phyloP scores from a whole-genome alignment of 2,797 vertebrate genomes.

The Bradypodion pumilum region DNA sequence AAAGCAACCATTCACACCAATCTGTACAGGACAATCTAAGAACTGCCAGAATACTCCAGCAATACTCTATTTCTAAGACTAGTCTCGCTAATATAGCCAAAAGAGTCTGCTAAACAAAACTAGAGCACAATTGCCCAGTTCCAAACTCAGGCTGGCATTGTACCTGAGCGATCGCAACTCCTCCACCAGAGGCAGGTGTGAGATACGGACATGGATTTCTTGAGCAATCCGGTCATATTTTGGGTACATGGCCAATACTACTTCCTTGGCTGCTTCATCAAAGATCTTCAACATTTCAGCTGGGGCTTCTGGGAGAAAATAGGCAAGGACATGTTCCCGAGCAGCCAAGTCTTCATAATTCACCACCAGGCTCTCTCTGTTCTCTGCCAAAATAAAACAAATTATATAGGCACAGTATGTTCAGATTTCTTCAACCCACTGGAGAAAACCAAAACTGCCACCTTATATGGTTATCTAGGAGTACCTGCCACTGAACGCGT shows the following conservation, averaged over 20 bases:
- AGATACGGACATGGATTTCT: conserved; percentile 95
- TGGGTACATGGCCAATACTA: conserved; percentile 96
- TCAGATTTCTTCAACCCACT: background rate
- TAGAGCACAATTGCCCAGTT: background rate
- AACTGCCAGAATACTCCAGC: too few relatives aligned
- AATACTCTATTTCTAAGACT: background rate
- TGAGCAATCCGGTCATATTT: conserved; percentile 94
- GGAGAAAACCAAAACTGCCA: background rate
- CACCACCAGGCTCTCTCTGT: conserved; percentile 93
- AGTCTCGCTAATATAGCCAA: background rate
- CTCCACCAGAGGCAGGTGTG: conserved; percentile 94
- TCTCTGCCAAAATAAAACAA: conserved; percentile 78
- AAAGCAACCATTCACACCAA: background rate
- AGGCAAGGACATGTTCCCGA: conserved; percentile 93
- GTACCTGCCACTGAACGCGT: background rate
- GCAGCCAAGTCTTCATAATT: conserved; percentile 96
- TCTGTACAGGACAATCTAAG: too few relatives aligned
- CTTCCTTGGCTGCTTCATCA: conserved; percentile 94
- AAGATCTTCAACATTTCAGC: conserved; percentile 97
- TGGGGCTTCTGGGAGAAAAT: conserved; percentile 95
- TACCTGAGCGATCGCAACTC: conserved; percentile 94
- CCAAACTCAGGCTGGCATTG: conserved; percentile 19
- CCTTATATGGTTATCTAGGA: background rate
- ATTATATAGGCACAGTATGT: conserved; percentile 1
- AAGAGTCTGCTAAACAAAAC: background rate